Evolutionary conservation across 2,113 vertebrate species (phyloP).

Genomic region (Cyphomyrus discorhynchus): DNA sequence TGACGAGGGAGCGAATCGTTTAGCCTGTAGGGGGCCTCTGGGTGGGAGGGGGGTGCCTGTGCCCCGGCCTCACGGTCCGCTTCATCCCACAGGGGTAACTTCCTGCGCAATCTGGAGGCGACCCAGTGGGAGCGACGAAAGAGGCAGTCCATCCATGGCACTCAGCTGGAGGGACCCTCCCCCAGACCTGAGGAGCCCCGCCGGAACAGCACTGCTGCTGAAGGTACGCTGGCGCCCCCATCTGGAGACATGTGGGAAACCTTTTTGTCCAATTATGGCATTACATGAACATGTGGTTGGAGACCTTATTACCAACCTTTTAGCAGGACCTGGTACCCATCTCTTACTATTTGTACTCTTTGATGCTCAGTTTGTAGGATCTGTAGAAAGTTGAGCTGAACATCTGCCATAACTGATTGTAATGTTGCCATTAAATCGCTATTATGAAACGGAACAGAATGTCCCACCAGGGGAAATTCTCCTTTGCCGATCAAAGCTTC

Average conservation of each 20-base stretch:
- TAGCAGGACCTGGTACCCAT: too few species aligned
- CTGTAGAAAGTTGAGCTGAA: background rate
- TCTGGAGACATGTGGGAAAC: background rate
- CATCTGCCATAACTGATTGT: background rate
- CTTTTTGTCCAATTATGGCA: background rate
- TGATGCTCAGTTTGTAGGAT: background rate
- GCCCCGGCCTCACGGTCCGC: background rate
- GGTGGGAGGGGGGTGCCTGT: background rate
- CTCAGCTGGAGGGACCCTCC: background rate
- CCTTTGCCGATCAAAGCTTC: background rate
- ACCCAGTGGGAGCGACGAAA: constrained; percentile 69
- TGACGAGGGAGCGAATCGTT: background rate
- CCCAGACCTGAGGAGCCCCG: background rate
- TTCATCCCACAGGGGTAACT: constrained; percentile 67
- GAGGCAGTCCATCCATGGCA: constrained; percentile 51
- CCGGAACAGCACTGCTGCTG: background rate
- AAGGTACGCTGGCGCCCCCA: constrained; percentile 29
- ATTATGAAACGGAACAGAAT: background rate
- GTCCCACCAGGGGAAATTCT: constrained; percentile 15
- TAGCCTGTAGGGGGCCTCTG: background rate
- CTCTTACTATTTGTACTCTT: background rate
- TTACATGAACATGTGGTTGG: background rate
- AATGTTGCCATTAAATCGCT: background rate
- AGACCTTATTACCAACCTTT: too few species aligned
- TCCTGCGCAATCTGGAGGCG: constrained; percentile 77